Evolutionary conservation across 2,888 invertebrate species (phyloP).

Genomic region (Leptothorax acervorum): DNA sequence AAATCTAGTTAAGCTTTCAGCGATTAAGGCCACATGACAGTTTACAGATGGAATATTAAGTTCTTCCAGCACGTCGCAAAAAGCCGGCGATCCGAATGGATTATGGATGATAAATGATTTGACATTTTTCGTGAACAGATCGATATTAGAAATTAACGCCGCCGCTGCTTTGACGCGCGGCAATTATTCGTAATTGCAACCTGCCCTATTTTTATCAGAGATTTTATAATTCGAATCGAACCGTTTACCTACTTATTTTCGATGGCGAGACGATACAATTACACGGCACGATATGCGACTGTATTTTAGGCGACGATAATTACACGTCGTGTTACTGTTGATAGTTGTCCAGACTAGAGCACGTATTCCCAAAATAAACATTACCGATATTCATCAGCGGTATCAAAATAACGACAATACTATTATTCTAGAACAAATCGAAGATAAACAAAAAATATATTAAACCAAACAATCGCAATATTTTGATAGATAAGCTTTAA

Average conservation of each 20-base stretch:
- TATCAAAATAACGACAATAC: constrained; percentile 1
- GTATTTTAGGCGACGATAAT: not conserved
- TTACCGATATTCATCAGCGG: not conserved
- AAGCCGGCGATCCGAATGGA: constrained; percentile 8
- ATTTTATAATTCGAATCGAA: not conserved
- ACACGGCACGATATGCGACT: not conserved
- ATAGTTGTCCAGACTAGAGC: not conserved
- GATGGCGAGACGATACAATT: constrained; percentile 13
- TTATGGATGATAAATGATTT: constrained; percentile 37
- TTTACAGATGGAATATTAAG: constrained; percentile 33
- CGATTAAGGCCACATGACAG: constrained; percentile 39
- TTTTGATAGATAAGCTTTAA: not conserved
- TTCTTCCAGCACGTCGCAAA: constrained; percentile 23
- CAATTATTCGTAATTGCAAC: constrained; percentile 24
- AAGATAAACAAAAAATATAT: constrained; percentile 19
- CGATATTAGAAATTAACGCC: constrained; percentile 23
- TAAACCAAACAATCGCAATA: not conserved
- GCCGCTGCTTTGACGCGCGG: constrained; percentile 21
- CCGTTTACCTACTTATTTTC: constrained; percentile 13
- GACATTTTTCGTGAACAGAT: constrained; percentile 8
- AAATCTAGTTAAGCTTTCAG: constrained; percentile 46
- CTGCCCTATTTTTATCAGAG: not conserved
- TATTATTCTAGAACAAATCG: not conserved
- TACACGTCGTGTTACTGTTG: not conserved
- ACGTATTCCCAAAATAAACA: not conserved